A percentile compares a stretch with the other conserved stretches of the same genome.
phyloP scores from a whole-genome alignment of 2,113 vertebrate genomes.

The Geothlypis trichas region DNA sequence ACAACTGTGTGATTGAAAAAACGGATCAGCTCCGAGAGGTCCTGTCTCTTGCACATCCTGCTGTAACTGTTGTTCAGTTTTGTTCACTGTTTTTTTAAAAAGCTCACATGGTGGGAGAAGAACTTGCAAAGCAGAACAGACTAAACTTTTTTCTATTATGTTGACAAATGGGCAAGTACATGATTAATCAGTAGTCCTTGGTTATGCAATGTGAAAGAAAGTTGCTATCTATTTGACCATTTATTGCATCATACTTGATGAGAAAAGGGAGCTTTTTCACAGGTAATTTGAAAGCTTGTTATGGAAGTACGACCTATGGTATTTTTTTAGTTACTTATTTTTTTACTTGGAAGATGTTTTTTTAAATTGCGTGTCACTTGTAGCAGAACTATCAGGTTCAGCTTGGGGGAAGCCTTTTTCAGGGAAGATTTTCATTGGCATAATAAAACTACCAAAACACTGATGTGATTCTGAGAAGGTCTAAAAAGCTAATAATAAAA shows the following conservation, averaged over 20 bases:
- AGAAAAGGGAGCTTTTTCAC: not conserved
- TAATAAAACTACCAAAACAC: not conserved
- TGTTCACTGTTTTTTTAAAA: not conserved
- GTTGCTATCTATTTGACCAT: fast-evolving
- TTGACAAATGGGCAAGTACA: not conserved
- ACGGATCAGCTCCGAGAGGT: not conserved
- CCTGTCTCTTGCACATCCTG: not conserved
- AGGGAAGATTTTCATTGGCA: not conserved
- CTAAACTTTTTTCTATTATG: not conserved
- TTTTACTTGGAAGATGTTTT: not conserved
- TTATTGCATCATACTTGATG: not conserved
- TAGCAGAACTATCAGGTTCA: not conserved
- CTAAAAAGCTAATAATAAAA: not conserved
- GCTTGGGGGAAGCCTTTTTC: not conserved
- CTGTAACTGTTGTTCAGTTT: not conserved
- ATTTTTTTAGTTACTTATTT: not conserved
- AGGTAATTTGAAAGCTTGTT: not conserved
- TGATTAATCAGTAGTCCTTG: not conserved
- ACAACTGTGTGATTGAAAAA: not conserved
- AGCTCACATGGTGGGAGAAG: fast-evolving
- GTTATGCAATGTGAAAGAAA: not conserved
- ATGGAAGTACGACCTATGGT: not conserved
- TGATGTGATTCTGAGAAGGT: not conserved
- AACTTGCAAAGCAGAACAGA: not conserved
- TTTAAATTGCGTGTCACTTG: fast-evolving